phyloP scores from a whole-genome alignment of 1,140 invertebrate species.

The Saccostrea cuccullata region DNA sequence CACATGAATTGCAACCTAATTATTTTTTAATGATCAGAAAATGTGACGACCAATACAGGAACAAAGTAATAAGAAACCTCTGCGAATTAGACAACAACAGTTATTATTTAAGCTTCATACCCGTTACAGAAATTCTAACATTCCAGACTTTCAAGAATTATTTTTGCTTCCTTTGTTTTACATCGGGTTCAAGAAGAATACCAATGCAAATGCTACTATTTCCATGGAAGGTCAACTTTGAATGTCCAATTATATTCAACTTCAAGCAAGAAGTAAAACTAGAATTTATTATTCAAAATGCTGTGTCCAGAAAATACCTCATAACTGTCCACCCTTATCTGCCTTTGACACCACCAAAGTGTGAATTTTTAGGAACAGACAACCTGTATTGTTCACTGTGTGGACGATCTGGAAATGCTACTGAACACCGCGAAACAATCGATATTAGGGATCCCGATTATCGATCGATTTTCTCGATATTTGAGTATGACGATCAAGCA shows the following conservation, averaged over 20 bases:
- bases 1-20: neutral
- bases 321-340: neutral
- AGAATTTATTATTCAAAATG: neutral
- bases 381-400: neutral
- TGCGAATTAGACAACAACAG: neutral
- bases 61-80: neutral
- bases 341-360: neutral
- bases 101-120: neutral
- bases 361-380: neutral
- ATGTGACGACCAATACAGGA: neutral
- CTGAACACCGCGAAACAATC: too few relatives aligned
- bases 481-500: neutral
- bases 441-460: neutral
- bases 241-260: neutral
- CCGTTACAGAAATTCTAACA: neutral
- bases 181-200: neutral
- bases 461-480: neutral
- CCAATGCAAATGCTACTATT: neutral
- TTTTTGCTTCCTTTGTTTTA: conserved; percentile 7
- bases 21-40: neutral
- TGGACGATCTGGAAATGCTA: neutral
- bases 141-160: neutral
- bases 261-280: neutral
- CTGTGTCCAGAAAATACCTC: neutral
- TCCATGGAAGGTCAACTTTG: neutral